Conservation (phyloP, 2,113 vertebrate species). For the Apus apus region DNA sequence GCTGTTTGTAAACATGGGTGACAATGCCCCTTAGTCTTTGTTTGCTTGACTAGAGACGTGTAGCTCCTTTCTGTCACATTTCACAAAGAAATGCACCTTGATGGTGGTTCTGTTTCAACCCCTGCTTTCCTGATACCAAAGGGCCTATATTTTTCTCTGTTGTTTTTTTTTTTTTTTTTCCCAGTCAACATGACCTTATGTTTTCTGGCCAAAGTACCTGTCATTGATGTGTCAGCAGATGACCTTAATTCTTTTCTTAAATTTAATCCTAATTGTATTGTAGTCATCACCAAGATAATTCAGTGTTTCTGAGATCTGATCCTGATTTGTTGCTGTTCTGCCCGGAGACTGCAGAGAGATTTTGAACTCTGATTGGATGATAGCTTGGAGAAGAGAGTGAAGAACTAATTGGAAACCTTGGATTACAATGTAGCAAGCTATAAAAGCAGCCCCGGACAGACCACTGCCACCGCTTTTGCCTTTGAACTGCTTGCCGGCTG, state of each 20-base stretch:
- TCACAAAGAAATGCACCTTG: background rate
- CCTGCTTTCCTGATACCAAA: background rate
- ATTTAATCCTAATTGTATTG: background rate
- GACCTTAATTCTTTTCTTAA: background rate
- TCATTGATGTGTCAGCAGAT: background rate
- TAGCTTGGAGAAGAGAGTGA: too few relatives aligned
- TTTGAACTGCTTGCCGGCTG: too few relatives aligned
- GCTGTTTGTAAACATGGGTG: background rate
- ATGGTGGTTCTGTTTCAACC: background rate
- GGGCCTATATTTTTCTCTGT: fast-evolving
- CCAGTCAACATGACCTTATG: background rate
- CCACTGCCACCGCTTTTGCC: too few relatives aligned
- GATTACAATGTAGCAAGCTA: too few relatives aligned
- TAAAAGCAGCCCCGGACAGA: too few relatives aligned
- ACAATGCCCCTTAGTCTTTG: background rate
- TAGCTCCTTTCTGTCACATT: background rate
- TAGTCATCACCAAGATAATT: background rate
- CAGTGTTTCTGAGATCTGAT: background rate
- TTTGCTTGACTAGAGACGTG: background rate
- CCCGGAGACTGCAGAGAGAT: too few relatives aligned
- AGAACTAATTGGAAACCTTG: too few relatives aligned
- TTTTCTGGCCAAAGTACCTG: background rate
- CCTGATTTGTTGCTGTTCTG: background rate
- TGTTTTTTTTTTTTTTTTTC: background rate
- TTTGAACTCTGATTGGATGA: too few relatives aligned